Conservation (phyloP, 2,797 vertebrate species). For the Premnoplex brunnescens region DNA sequence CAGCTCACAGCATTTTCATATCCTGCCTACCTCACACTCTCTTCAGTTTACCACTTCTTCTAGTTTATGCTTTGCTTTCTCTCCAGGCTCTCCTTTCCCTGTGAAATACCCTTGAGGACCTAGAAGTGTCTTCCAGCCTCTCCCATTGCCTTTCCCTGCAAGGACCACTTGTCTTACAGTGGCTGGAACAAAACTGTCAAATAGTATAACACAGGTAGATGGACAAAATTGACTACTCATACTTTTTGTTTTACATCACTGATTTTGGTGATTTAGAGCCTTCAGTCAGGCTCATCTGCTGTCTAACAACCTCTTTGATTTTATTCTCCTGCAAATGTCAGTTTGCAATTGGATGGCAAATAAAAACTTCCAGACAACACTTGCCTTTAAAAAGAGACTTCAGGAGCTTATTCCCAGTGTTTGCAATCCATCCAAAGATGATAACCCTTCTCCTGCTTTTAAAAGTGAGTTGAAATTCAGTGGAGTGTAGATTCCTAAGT, state of each 20-base stretch:
- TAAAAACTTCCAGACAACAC: background rate
- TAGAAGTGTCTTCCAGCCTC: background rate
- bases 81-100: background rate
- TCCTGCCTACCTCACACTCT: background rate
- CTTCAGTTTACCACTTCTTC: background rate
- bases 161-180: background rate
- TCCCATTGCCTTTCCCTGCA: background rate
- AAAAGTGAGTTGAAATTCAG: background rate
- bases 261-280: background rate
- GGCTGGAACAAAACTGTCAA: background rate
- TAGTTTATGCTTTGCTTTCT: background rate
- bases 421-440: background rate
- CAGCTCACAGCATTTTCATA: background rate
- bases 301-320: background rate
- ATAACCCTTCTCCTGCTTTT: background rate
- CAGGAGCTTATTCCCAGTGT: background rate
- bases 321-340: background rate
- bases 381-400: background rate
- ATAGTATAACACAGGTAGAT: background rate
- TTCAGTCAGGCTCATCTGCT: background rate
- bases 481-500: background rate
- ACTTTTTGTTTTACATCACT: background rate
- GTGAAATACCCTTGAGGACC: background rate
- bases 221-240: background rate
- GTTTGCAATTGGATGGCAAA: background rate